A percentile compares a stretch with the other conserved stretches of the same genome.
Conservation (phyloP, 2,888 invertebrate species). For the Megaustenia siamemsis region DNA sequence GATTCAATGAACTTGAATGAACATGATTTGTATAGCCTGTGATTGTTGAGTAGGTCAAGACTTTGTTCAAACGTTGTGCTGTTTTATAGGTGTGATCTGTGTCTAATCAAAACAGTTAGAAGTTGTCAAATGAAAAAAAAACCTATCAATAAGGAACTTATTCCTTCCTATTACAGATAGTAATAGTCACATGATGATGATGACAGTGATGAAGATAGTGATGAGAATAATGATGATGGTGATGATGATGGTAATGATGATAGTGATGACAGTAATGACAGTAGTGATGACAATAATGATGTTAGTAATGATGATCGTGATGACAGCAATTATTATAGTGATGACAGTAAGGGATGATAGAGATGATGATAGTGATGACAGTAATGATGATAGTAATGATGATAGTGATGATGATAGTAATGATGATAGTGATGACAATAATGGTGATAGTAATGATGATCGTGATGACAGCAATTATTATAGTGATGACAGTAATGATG, state of each 20-base stretch:
- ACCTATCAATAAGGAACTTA: too few relatives aligned
- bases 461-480: background rate
- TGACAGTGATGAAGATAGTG: background rate
- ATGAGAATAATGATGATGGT: constrained; percentile 10
- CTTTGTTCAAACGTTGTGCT: too few relatives aligned
- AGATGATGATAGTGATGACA: constrained; percentile 32
- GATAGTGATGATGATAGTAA: constrained; percentile 14
- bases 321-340: constrained; percentile 24
- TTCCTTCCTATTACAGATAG: too few relatives aligned
- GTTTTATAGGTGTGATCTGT: too few relatives aligned
- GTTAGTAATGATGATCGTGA: constrained; percentile 11
- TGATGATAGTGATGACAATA: constrained; percentile 32
- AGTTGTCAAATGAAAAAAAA: too few relatives aligned
- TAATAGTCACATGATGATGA: too few relatives aligned
- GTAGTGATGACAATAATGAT: background rate
- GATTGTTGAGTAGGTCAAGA: too few relatives aligned
- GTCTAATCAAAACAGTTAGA: too few relatives aligned
- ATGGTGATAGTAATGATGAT: background rate
- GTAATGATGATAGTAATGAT: constrained; percentile 15
- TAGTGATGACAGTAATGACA: constrained; percentile 21
- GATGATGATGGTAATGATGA: constrained; percentile 22
- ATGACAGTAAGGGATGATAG: background rate
- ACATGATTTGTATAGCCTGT: too few relatives aligned
- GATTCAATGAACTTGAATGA: too few relatives aligned
- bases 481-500: background rate